Percentiles rank a stretch among this genome's conserved stretches.
Conservation (phyloP, 1,140 invertebrate species). For the Cotesia chilonis region DNA sequence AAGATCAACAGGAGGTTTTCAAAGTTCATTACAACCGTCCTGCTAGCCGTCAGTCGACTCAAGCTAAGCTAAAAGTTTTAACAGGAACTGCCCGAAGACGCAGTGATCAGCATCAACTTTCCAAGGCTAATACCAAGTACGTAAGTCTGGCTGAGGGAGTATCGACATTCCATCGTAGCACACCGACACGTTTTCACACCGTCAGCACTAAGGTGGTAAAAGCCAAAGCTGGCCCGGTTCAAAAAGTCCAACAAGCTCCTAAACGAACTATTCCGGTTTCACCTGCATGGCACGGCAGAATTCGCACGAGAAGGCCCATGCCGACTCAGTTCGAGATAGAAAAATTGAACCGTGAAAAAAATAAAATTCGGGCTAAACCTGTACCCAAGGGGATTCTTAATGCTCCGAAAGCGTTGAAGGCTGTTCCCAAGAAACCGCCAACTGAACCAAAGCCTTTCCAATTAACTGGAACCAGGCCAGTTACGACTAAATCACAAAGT, state of each 20-base stretch:
- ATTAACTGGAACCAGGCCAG: conserved; percentile 44
- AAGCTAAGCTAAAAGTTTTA: conserved; percentile 1
- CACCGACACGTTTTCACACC: conserved; percentile 61
- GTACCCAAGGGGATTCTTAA: conserved; percentile 44
- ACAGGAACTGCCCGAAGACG: conserved; percentile 22
- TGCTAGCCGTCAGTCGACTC: neutral
- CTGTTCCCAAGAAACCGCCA: conserved; percentile 48
- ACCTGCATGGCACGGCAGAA: conserved; percentile 59
- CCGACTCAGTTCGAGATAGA: conserved; percentile 56
- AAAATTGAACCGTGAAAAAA: conserved; percentile 52
- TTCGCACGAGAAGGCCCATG: conserved; percentile 46
- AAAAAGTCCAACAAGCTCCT: conserved; percentile 43
- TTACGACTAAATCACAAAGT: conserved; percentile 6
- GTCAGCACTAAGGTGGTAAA: conserved; percentile 39
- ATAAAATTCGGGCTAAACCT: conserved; percentile 55
- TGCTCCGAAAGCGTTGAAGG: conserved; percentile 42
- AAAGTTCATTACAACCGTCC: neutral
- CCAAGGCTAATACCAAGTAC: conserved; percentile 47
- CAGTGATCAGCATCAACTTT: neutral
- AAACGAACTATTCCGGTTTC: conserved; percentile 60
- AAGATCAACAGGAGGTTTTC: neutral
- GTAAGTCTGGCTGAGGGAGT: conserved; percentile 63
- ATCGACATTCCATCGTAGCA: conserved; percentile 60
- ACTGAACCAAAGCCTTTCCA: conserved; percentile 54
- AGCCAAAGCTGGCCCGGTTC: neutral